Conservation (phyloP, 2,888 invertebrate species). For the Belgica antarctica region DNA sequence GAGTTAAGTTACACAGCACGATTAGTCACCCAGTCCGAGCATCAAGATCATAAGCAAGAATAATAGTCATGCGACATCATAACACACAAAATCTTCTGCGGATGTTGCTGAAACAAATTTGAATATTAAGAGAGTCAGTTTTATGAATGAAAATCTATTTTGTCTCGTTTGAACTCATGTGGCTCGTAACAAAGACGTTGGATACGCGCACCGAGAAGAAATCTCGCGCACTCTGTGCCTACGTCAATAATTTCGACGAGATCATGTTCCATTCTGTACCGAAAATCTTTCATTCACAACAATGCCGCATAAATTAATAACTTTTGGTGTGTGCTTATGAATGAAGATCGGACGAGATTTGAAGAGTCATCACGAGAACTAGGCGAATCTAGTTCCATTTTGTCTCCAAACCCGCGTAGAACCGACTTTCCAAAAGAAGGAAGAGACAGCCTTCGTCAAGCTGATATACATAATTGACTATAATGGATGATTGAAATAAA, state of each 20-base stretch:
- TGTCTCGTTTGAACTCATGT: background rate
- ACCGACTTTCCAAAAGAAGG: background rate
- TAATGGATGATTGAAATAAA: conserved; percentile 27
- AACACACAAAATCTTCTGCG: conserved; percentile 14
- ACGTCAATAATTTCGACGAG: background rate
- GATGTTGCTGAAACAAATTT: conserved; percentile 15
- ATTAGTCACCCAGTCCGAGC: background rate
- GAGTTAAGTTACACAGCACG: no score
- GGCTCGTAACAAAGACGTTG: background rate
- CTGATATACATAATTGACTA: conserved; percentile 23
- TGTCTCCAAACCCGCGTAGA: background rate
- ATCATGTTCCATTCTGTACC: conserved; percentile 31
- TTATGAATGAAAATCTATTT: conserved; percentile 19
- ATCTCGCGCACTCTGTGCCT: background rate
- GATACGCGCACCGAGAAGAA: background rate
- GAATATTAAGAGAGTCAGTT: background rate
- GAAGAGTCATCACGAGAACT: conserved; percentile 9
- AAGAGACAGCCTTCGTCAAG: conserved; percentile 12
- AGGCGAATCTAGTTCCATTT: background rate
- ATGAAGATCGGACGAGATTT: background rate
- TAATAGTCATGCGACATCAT: conserved; percentile 28
- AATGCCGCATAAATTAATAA: conserved; percentile 41
- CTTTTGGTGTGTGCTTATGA: background rate
- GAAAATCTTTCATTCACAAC: conserved; percentile 43
- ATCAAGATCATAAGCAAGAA: conserved; percentile 25